These are phyloP conservation scores for Agrotis ipsilon DNA, from an alignment of 2,888 invertebrate genomes.

Conservation along the genomic window DNA sequence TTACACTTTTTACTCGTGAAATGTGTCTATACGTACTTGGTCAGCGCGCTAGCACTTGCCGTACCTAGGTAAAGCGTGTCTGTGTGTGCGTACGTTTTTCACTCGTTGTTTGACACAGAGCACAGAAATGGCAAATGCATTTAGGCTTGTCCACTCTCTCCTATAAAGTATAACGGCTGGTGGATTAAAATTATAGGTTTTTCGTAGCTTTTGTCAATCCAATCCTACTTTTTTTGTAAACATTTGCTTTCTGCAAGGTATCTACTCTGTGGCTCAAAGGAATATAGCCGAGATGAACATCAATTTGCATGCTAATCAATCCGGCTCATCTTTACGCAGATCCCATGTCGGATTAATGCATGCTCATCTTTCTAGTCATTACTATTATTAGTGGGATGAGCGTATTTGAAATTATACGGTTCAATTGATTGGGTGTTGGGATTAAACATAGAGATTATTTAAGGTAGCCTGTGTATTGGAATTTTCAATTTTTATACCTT, in stretches of 20 bases:
- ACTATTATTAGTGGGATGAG: slow-evolving; percentile 15
- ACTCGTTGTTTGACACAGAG: too few species aligned
- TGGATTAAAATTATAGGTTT: too few species aligned
- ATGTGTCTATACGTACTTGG: too few species aligned
- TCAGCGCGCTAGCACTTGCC: too few species aligned
- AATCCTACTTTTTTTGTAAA: too few species aligned
- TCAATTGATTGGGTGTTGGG: slow-evolving; percentile 25
- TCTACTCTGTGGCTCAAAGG: slow-evolving; percentile 2
- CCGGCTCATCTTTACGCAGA: slow-evolving; percentile 55
- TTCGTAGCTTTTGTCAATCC: too few species aligned
- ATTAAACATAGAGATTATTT: neutral
- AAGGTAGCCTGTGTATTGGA: too few species aligned
- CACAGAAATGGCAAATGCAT: too few species aligned
- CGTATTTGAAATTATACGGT: slow-evolving; percentile 29
- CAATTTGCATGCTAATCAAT: slow-evolving; percentile 72
- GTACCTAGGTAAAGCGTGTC: neutral
- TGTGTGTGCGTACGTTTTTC: neutral
- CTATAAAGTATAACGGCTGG: too few species aligned
- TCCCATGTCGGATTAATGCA: slow-evolving; percentile 48
- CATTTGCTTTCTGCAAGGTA: neutral
- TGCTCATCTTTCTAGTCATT: slow-evolving; percentile 28
- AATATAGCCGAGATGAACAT: slow-evolving; percentile 46
- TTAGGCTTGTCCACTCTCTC: too few species aligned
- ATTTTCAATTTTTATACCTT: too few species aligned
- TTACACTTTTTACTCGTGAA: too few species aligned